Base-by-base conservation (phyloP, 2,888 invertebrate genomes). In the Timema podura region DNA sequence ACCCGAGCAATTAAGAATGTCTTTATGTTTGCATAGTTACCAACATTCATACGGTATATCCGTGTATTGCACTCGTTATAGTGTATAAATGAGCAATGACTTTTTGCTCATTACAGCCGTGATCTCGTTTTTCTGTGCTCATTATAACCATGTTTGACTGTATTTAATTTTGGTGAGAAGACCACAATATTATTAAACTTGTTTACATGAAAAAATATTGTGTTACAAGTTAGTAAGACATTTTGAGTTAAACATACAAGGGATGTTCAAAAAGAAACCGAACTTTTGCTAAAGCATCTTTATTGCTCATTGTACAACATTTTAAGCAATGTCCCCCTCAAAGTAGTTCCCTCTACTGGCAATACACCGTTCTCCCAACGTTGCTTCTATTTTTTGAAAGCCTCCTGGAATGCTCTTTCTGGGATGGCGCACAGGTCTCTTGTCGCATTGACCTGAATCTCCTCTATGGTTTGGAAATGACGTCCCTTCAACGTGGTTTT, bases 391-490 rank as follows among this genome's bases (percentile, higher is more conserved):
- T 51, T 0, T 66, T 66, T 46, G 45, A 67, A 67, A 1, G 45
- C 59, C 68, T 67, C 59, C 68, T 67, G 68, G 57, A 67, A 67
- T 44, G 30, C 59, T 54, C 45, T 67, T 67, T 59, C 6, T 59
- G 13, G 67, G 45, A 6, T 7, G 67, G 54, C 51, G 8, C 30
- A 15, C 66, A 65, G 66, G 15, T 65, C 66, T 46, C 48, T 46
- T 48, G 48, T 65, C 66, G 30, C 48, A 47, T 48, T 65, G 66
- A 47, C 48, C 66, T 65, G 5, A 54, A 59, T 67, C 57, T 67
- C 10, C 57, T 57, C 51, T 44, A 57, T 67, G 16, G 13, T 57
- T 67, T 66, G 66, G 49, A 66, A 66, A 48, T 44, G 8, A 49
- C 9, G 13, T 66, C 65, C 64, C 45, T 64, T 9, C 47, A 11